Percentiles rank a stretch among this genome's conserved stretches.
Evolutionary conservation across 1,140 invertebrate genomes (phyloP).

Genomic region (Drosophila mojavensis): DNA sequence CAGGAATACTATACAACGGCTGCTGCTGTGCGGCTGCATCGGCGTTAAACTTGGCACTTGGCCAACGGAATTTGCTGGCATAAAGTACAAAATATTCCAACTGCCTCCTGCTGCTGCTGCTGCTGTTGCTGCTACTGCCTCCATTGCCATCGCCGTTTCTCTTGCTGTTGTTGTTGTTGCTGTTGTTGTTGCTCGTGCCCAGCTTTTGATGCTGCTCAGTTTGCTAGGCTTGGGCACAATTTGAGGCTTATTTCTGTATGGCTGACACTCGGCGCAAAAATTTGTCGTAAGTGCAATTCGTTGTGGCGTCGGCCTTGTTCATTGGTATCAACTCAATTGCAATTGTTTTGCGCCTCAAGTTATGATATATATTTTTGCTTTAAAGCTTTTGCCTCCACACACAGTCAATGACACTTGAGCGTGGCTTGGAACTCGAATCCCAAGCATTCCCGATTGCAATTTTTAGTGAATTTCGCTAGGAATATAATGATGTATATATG

Average conservation of each 20-base stretch:
- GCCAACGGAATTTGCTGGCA: constrained; percentile 72
- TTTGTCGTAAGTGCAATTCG: constrained; percentile 74
- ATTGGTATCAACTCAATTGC: constrained; percentile 48
- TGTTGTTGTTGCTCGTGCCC: neutral
- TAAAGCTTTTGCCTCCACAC: constrained; percentile 3
- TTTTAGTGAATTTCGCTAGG: neutral
- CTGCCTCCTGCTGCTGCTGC: constrained; percentile 43
- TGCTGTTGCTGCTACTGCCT: neutral
- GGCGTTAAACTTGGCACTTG: constrained; percentile 73
- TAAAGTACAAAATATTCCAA: constrained; percentile 76
- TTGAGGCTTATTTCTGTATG: constrained; percentile 74
- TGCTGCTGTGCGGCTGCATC: constrained; percentile 50
- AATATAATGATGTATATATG: neutral
- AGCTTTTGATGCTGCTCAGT: constrained; percentile 12
- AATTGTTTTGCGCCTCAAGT: constrained; percentile 49
- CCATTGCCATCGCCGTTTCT: constrained; percentile 12
- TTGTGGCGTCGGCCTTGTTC: constrained; percentile 53
- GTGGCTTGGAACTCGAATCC: neutral
- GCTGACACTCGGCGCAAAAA: constrained; percentile 64
- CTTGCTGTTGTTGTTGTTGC: neutral
- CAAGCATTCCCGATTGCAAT: neutral
- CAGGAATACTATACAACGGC: constrained; percentile 11
- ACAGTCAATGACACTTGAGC: constrained; percentile 39
- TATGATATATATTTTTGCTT: constrained; percentile 32
- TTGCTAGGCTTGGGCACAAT: constrained; percentile 47